phyloP scores from a whole-genome alignment of 2,888 invertebrate species.

The Drosophila robusta region DNA sequence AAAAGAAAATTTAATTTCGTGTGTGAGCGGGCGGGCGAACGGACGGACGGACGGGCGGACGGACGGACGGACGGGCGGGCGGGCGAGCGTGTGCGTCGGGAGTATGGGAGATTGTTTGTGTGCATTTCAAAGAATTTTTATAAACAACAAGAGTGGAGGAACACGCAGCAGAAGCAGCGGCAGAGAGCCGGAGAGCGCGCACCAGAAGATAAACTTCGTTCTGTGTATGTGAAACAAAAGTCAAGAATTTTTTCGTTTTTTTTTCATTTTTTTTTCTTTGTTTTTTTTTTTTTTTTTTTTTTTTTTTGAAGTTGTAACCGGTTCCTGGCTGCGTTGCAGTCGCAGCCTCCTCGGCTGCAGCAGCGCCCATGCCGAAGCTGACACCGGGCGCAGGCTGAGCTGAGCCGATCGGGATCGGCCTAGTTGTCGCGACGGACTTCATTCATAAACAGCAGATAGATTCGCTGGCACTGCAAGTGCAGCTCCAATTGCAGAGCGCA shows the following conservation, averaged over 20 bases:
- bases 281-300: conserved; percentile 3
- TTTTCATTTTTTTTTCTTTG: conserved; percentile 15
- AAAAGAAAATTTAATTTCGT: conserved; percentile 63
- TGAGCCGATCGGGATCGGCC: conserved; percentile 33
- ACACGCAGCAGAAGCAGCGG: conserved; percentile 7
- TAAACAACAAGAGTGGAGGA: conserved; percentile 59
- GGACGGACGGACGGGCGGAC: no score
- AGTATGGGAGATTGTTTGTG: conserved; percentile 51
- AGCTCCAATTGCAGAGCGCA: conserved; percentile 15
- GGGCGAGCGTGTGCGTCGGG: background rate
- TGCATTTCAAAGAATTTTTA: conserved; percentile 80
- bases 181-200: conserved; percentile 29
- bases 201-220: conserved; percentile 71
- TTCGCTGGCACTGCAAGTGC: conserved; percentile 22
- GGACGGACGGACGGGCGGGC: no score
- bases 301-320: conserved; percentile 56
- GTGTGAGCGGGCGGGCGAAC: conserved; percentile 27
- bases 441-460: conserved; percentile 51
- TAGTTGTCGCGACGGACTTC: conserved; percentile 50
- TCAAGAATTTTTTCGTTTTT: conserved; percentile 62
- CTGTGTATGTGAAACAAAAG: conserved; percentile 77
- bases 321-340: conserved; percentile 62
- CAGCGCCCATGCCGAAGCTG: conserved; percentile 44
- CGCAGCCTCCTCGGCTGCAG: conserved; percentile 21
- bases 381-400: conserved; percentile 39